phyloP scores from a whole-genome alignment of 30 jellyfish, hydroid and myxozoan genomes.

The Morbakka virulenta region DNA sequence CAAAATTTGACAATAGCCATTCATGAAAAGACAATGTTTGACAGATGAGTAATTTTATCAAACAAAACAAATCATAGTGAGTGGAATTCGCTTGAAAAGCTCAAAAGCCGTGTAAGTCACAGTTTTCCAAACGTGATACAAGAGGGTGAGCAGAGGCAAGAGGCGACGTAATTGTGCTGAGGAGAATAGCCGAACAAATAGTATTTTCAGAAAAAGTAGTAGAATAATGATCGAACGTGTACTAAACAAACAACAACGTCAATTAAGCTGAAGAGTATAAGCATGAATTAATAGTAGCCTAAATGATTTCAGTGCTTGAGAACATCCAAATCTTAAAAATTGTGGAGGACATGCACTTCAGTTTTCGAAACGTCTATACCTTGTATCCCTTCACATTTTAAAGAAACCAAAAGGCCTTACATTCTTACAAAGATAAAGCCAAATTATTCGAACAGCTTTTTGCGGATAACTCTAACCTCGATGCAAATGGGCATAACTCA shows the following conservation, averaged over 20 bases:
- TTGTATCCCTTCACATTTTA: too few species aligned
- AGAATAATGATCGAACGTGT: conserved; percentile 30
- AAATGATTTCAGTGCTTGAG: too few species aligned
- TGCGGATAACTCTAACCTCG: too few species aligned
- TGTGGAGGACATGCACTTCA: too few species aligned
- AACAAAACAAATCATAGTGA: conserved; percentile 18
- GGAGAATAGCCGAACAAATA: conserved; percentile 17
- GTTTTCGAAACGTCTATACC: too few species aligned
- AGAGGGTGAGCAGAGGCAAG: conserved; percentile 48
- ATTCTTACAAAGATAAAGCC: too few species aligned
- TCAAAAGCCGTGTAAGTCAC: conserved; percentile 27
- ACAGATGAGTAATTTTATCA: conserved; percentile 22
- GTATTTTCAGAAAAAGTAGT: conserved; percentile 16
- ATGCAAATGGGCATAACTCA: too few species aligned
- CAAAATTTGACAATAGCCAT: conserved; percentile 32
- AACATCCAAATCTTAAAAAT: too few species aligned
- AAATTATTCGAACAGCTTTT: too few species aligned
- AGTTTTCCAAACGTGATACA: conserved; percentile 36
- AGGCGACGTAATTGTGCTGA: conserved; percentile 16
- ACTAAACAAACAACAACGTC: conserved; percentile 21
- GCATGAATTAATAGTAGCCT: conserved; percentile 33
- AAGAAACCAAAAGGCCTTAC: too few species aligned
- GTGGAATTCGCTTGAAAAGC: conserved; percentile 48
- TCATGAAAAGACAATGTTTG: conserved; percentile 21
- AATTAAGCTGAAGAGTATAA: conserved; percentile 9